Conservation (phyloP, 1,140 invertebrate genomes). For the Drosophila pectinifera region DNA sequence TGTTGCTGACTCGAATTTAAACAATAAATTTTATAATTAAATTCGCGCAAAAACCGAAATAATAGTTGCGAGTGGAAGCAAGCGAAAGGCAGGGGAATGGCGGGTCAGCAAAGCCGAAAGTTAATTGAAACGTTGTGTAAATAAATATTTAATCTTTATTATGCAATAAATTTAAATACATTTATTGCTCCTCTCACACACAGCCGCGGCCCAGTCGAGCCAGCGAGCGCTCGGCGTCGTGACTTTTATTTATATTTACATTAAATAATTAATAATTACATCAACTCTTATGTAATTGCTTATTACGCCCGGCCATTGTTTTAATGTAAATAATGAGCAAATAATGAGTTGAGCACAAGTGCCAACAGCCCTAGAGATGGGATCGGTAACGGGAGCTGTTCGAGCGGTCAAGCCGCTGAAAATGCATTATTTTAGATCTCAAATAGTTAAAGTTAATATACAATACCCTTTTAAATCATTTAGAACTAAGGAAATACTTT, state of each 20-base stretch:
- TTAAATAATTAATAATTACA: slow-evolving; percentile 83
- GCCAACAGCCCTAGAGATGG: slow-evolving; percentile 25
- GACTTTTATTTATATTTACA: slow-evolving; percentile 70
- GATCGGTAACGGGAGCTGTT: slow-evolving; percentile 26
- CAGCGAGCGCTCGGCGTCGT: slow-evolving; percentile 18
- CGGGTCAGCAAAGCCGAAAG: slow-evolving; percentile 70
- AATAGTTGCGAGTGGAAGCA: slow-evolving; percentile 29
- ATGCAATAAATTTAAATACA: slow-evolving; percentile 84
- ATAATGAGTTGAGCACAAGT: slow-evolving; percentile 45
- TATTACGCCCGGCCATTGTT: slow-evolving; percentile 67
- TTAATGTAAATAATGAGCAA: slow-evolving; percentile 47
- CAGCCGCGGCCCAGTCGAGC: slow-evolving; percentile 4
- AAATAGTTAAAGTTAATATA: too few relatives aligned
- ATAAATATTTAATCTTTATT: slow-evolving; percentile 84
- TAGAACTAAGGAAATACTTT: neutral
- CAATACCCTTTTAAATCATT: neutral
- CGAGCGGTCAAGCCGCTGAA: neutral
- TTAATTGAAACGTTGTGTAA: slow-evolving; percentile 84
- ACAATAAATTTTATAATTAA: slow-evolving; percentile 83
- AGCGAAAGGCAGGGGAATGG: slow-evolving; percentile 10
- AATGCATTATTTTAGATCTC: too few relatives aligned
- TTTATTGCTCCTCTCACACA: slow-evolving; percentile 57
- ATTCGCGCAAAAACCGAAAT: slow-evolving; percentile 65
- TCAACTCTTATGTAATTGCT: slow-evolving; percentile 80
- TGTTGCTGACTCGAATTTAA: slow-evolving; percentile 67